phyloP scores from a whole-genome alignment of 2,888 invertebrate genomes.

The Drosophila gaucha region DNA sequence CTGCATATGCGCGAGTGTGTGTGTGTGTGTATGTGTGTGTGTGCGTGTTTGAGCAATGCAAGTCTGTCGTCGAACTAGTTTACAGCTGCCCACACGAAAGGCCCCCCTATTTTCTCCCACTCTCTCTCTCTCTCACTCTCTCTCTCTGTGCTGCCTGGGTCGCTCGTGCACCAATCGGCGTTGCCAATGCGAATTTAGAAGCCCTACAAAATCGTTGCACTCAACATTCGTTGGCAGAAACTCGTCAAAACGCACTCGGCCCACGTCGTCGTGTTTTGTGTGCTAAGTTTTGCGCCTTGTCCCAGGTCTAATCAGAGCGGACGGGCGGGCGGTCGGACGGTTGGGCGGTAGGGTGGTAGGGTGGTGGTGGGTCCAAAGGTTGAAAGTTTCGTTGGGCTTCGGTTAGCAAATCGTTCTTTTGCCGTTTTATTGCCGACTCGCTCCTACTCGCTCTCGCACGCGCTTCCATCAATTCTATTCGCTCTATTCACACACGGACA shows the following conservation, averaged over 20 bases:
- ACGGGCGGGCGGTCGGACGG: not conserved
- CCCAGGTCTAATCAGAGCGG: constrained; percentile 43
- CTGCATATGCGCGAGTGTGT: constrained; percentile 8
- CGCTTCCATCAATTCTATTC: constrained; percentile 40
- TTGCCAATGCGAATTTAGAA: constrained; percentile 51
- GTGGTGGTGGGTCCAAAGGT: constrained; percentile 9
- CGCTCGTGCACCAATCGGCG: constrained; percentile 12
- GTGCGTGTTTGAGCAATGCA: constrained; percentile 8
- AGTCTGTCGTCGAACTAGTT: constrained; percentile 9
- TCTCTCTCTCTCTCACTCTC: no score
- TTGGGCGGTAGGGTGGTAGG: not conserved
- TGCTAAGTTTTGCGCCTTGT: constrained; percentile 51
- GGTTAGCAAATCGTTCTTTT: constrained; percentile 69
- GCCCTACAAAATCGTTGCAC: constrained; percentile 73
- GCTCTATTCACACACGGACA: constrained; percentile 49
- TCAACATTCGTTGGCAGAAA: constrained; percentile 57
- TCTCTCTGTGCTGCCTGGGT: not conserved
- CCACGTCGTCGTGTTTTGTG: constrained; percentile 37
- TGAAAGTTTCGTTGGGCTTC: constrained; percentile 66
- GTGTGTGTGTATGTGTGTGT: constrained; percentile 9
- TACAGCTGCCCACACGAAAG: not conserved
- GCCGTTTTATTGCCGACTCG: constrained; percentile 18
- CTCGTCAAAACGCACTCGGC: constrained; percentile 46
- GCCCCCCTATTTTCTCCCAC: no score
- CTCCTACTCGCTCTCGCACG: constrained; percentile 28